Base-by-base conservation (phyloP, 2,113 vertebrate genomes). In the Bombycilla garrulus region DNA sequence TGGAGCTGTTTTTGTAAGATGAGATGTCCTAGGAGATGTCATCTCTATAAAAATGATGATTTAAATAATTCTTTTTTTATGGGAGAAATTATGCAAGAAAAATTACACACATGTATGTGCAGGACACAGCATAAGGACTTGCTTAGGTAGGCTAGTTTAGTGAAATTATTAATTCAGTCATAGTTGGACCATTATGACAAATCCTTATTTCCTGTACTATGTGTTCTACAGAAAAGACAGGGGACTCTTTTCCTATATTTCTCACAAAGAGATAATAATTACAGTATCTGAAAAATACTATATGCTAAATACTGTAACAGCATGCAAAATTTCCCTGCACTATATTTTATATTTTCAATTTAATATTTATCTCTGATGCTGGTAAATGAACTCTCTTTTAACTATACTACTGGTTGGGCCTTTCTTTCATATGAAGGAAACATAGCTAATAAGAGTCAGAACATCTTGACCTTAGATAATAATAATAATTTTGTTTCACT, bases 1-100 rank as follows among this genome's bases (percentile, higher is more conserved):
- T 77, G 50, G 45, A 92, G 67, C 28, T 79, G 73, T 83, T 95
- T 93, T 62, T 87, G 74, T 72, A 81, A 91, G 81, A 94, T 92
- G 87, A 94, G 62, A 76, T 91, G 73, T 84, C 73, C 58, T 60
- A 85, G 66, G 38, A 89, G 79, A 87, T 48, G 33, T 74, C 73
- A 58, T 47, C 26, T 66, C 8, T 13, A 90, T 70, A 67, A 82
- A 88, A 88, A 71, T 44, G 25, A 35, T 86, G 72, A 94, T 95
- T 92, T 86, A 56, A 81, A 5, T 24, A 8, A 25, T 72, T 71
- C 11, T 54, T 74, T 83, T 86, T 67, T 15, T 86, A 62, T 3
- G 2, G 33, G 9, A 60, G 72, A 85, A 91, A 86, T 81, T n/a
- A 76, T 71, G 78, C 38, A 70, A 64, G 24, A 58, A 56, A 87